Evolutionary conservation across 2,113 vertebrate species (phyloP).

Genomic region (Chaetura pelagica): DNA sequence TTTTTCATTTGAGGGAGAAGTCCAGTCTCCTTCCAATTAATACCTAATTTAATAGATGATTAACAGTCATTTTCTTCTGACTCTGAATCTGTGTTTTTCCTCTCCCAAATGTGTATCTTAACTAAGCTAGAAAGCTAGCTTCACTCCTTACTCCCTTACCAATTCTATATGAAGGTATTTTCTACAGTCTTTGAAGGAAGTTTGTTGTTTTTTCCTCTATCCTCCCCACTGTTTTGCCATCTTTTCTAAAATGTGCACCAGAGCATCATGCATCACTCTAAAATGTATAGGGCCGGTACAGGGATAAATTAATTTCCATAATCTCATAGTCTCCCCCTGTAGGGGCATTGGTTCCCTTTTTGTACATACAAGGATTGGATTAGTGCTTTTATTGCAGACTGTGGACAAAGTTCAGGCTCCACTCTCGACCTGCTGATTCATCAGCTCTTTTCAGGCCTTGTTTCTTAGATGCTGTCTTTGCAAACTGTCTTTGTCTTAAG

Average conservation of each 20-base stretch:
- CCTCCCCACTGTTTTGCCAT: not conserved
- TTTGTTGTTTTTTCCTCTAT: not conserved
- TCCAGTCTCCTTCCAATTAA: not conserved
- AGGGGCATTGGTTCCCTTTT: not conserved
- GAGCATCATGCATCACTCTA: rapidly evolving
- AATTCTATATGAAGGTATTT: not conserved
- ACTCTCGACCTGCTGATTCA: not conserved
- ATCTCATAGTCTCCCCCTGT: not conserved
- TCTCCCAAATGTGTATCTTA: not conserved
- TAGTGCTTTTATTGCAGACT: not conserved
- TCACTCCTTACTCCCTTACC: not conserved
- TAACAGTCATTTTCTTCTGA: not conserved
- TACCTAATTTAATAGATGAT: not conserved
- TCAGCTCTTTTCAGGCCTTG: not conserved
- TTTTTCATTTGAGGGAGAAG: not conserved
- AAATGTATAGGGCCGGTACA: not conserved
- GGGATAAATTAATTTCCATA: not conserved
- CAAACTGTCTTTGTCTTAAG: not conserved
- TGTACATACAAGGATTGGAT: not conserved
- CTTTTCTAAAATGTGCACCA: not conserved
- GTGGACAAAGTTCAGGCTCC: rapidly evolving
- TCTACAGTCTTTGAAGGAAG: not conserved
- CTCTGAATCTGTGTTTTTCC: not conserved
- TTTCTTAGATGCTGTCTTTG: not conserved
- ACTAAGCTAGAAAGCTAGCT: not conserved